Evolutionary conservation across 2,797 vertebrate genomes (phyloP).

Genomic region (Dipus sagitta): DNA sequence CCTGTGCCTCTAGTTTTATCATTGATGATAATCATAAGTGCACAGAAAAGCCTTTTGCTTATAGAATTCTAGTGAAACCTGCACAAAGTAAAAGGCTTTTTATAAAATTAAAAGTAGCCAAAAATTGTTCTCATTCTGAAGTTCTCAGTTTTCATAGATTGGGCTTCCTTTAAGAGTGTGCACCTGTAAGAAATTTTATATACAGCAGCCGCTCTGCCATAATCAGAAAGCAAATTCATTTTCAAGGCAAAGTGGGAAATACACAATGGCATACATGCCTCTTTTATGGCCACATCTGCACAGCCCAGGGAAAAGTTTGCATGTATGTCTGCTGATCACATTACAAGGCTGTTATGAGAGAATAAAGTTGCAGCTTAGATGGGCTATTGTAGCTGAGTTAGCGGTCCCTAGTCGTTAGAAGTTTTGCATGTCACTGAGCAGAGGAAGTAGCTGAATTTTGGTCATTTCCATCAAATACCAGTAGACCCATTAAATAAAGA

Average conservation of each 20-base stretch:
- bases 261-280: slow-evolving; percentile 74
- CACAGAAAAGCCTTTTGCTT: background rate
- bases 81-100: slow-evolving; percentile 62
- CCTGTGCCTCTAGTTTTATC: slow-evolving; percentile 16
- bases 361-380: slow-evolving; percentile 84
- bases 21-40: slow-evolving; percentile 20
- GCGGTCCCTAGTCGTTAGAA: slow-evolving; percentile 83
- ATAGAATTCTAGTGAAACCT: slow-evolving; percentile 19
- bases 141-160: slow-evolving; percentile 45
- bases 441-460: slow-evolving; percentile 75
- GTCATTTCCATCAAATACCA: slow-evolving; percentile 65
- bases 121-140: slow-evolving; percentile 43
- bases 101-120: slow-evolving; percentile 51
- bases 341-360: slow-evolving; percentile 85
- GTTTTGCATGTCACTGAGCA: slow-evolving; percentile 79
- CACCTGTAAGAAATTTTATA: slow-evolving; percentile 77
- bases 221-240: slow-evolving; percentile 83
- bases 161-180: slow-evolving; percentile 57
- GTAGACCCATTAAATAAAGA: slow-evolving; percentile 54
- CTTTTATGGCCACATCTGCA: slow-evolving; percentile 87
- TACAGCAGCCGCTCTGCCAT: slow-evolving; percentile 3
- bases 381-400: slow-evolving; percentile 82
- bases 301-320: slow-evolving; percentile 85
- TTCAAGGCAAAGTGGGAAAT: slow-evolving; percentile 82
- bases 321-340: slow-evolving; percentile 85